Evolutionary conservation across 2,888 invertebrate genomes (phyloP).

Genomic region (Cephus rjabovi): DNA sequence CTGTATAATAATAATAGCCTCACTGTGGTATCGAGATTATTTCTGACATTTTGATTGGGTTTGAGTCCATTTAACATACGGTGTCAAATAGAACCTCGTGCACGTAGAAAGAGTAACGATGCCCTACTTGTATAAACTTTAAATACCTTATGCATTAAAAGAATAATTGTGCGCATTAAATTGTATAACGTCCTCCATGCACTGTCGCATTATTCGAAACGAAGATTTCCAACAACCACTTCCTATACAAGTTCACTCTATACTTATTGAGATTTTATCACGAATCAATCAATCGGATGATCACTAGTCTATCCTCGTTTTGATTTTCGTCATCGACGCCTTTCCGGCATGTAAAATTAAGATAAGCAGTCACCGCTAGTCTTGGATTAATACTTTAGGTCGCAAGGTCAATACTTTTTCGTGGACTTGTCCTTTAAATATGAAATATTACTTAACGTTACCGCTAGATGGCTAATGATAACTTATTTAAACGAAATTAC

Average conservation of each 20-base stretch:
- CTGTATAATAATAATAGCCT: neutral
- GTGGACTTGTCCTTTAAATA: neutral
- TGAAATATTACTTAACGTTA: neutral
- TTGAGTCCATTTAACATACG: neutral
- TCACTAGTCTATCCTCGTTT: neutral
- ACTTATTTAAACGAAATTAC: neutral
- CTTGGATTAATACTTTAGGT: neutral
- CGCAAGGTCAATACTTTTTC: neutral
- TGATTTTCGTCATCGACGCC: neutral
- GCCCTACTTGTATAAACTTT: neutral
- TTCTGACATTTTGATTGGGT: neutral
- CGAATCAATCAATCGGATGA: no score
- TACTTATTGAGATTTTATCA: neutral
- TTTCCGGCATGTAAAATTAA: neutral
- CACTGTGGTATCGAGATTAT: neutral
- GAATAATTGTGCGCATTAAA: neutral
- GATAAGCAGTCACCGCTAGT: neutral
- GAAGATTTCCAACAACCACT: neutral
- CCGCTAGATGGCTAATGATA: neutral
- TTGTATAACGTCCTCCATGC: neutral
- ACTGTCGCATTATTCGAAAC: neutral
- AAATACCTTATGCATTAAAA: neutral
- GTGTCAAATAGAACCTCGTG: neutral
- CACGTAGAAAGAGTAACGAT: neutral
- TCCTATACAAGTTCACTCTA: neutral